These are phyloP conservation scores for Campaea margaritaria DNA, from an alignment of 2,888 invertebrate species.

Conservation along the genomic window DNA sequence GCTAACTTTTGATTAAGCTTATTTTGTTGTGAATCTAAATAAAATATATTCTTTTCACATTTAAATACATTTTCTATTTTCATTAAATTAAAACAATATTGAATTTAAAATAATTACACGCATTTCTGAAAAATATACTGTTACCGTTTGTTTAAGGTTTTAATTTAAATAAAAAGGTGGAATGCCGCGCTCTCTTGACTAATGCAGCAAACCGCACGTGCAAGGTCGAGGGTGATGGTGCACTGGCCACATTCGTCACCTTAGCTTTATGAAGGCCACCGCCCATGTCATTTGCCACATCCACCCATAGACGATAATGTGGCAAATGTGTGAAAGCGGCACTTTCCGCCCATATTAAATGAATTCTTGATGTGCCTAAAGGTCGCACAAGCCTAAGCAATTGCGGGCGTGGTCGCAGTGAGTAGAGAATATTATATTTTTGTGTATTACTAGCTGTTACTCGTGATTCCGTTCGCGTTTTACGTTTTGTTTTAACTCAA, in stretches of 20 bases:
- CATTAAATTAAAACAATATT: no score
- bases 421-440: no score
- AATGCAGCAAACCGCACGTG: conserved; percentile 53
- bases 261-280: conserved; percentile 41
- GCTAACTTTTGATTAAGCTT: no score
- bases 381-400: neutral
- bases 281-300: conserved; percentile 29
- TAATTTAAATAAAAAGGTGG: conserved; percentile 47
- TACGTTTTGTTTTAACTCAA: no score
- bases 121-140: neutral
- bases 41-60: no score
- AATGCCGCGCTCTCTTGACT: conserved; percentile 55
- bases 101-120: no score
- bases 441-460: no score
- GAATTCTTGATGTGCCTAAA: conserved; percentile 4
- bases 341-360: neutral
- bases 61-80: no score
- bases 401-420: no score
- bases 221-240: conserved; percentile 33
- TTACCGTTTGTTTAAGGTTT: neutral
- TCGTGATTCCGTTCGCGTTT: no score
- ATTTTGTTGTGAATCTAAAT: no score
- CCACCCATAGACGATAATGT: conserved; percentile 32
- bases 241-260: conserved; percentile 48
- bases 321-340: conserved; percentile 12